phyloP scores from a whole-genome alignment of 1,140 invertebrate species.

The Drosophila quadrilineata region DNA sequence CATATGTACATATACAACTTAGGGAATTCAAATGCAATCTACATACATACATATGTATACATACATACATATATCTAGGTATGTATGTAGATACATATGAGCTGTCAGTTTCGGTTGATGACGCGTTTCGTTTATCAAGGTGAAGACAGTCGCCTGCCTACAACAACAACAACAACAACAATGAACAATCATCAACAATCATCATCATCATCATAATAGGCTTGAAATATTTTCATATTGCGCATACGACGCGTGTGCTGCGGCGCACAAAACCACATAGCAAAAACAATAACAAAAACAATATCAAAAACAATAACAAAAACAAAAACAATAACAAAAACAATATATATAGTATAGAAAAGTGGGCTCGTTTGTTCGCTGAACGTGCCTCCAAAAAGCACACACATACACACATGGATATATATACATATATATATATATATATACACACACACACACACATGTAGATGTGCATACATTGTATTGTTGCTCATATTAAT shows the following conservation, averaged over 20 bases:
- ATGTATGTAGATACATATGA: too few species aligned
- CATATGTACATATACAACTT: too few species aligned
- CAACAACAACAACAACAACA: conserved; percentile 50
- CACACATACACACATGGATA: not conserved
- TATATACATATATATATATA: conserved; percentile 1
- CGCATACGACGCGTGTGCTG: conserved; percentile 58
- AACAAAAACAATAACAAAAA: not conserved
- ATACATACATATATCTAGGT: too few species aligned
- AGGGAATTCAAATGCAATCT: too few species aligned
- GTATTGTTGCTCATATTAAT: too few species aligned
- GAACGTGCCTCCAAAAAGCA: conserved; percentile 61
- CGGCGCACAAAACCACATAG: conserved; percentile 31
- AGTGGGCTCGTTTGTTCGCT: conserved; percentile 57
- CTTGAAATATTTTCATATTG: conserved; percentile 42
- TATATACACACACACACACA: not conserved
- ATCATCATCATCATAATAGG: conserved; percentile 9
- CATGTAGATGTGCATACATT: too few species aligned
- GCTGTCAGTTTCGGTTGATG: conserved; percentile 38
- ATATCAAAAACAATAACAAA: conserved; percentile 12
- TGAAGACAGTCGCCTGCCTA: conserved; percentile 52
- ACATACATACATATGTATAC: too few species aligned
- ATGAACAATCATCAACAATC: conserved; percentile 9
- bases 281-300: not conserved
- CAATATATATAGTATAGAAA: conserved; percentile 22
- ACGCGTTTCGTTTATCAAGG: conserved; percentile 61